phyloP scores from a whole-genome alignment of 2,797 vertebrate species.

The Etheostoma perlongum region DNA sequence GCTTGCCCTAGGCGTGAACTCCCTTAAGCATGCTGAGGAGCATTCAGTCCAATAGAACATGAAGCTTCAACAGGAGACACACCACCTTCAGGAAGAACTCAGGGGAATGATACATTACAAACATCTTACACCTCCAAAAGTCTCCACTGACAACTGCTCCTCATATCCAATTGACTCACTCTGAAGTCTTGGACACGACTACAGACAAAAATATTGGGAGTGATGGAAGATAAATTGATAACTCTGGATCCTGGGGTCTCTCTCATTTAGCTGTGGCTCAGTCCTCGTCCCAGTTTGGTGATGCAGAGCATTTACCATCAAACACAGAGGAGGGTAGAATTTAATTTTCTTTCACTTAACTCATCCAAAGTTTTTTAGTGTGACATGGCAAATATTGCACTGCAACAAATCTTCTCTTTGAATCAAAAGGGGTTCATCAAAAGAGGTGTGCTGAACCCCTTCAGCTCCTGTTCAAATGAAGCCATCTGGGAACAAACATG shows the following conservation, averaged over 20 bases:
- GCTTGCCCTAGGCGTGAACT: constrained; percentile 62
- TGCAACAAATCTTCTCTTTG: constrained; percentile 11
- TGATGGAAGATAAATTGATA: constrained; percentile 44
- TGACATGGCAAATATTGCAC: constrained; percentile 14
- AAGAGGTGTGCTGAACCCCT: constrained; percentile 51
- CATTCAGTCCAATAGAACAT: constrained; percentile 33
- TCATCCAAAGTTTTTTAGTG: constrained; percentile 25
- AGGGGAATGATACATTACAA: constrained; percentile 8
- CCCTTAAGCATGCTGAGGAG: constrained; percentile 44
- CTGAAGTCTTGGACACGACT: constrained; percentile 41
- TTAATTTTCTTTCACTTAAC: constrained; percentile 43
- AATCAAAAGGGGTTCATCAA: constrained; percentile 29
- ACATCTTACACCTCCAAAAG: constrained; percentile 19
- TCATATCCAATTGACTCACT: constrained; percentile 36
- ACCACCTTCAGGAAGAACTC: constrained; percentile 35
- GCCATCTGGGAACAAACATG: constrained; percentile 51
- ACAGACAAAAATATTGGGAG: constrained; percentile 25
- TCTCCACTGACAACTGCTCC: constrained; percentile 18
- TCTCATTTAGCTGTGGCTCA: constrained; percentile 26
- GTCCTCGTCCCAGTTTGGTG: constrained; percentile 40
- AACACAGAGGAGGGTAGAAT: constrained; percentile 32
- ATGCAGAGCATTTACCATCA: constrained; percentile 41
- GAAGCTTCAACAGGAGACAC: constrained; percentile 22
- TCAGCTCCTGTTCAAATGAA: constrained; percentile 46
- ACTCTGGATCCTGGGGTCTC: constrained; percentile 32